These are phyloP conservation scores for Etheostoma nigrum DNA, from an alignment of 2,797 vertebrate species.

Conservation along the genomic window DNA sequence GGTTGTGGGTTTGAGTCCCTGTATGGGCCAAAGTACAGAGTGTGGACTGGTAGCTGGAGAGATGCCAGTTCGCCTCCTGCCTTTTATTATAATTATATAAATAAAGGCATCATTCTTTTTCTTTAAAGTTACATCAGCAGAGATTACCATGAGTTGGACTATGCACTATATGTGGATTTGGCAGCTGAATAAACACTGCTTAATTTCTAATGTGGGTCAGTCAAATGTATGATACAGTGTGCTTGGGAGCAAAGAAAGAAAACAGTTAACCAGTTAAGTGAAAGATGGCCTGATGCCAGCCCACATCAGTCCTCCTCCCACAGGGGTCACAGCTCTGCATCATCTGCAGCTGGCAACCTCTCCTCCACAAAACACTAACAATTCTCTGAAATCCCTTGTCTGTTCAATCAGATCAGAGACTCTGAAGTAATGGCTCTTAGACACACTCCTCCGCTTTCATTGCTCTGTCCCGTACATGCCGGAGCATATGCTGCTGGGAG, in stretches of 20 bases:
- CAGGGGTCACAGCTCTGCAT: slow-evolving; percentile 45
- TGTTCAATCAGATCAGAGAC: slow-evolving; percentile 56
- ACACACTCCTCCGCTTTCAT: slow-evolving; percentile 17
- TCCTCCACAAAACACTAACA: slow-evolving; percentile 49
- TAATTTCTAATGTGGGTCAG: slow-evolving; percentile 27
- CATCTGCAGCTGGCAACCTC: slow-evolving; percentile 56
- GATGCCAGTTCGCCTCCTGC: too few species aligned
- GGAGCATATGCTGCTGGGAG: slow-evolving; percentile 39
- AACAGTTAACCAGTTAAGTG: slow-evolving; percentile 23
- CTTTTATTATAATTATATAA: too few species aligned
- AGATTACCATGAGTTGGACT: slow-evolving; percentile 42
- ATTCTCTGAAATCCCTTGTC: slow-evolving; percentile 60
- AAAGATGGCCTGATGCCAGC: slow-evolving; percentile 32
- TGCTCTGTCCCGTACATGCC: slow-evolving; percentile 10
- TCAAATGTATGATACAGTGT: slow-evolving; percentile 27
- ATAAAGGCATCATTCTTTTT: slow-evolving; percentile 16
- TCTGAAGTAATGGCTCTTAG: slow-evolving; percentile 45
- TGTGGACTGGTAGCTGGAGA: too few species aligned
- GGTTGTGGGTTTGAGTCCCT: too few species aligned
- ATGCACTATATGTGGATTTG: slow-evolving; percentile 28
- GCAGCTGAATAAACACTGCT: slow-evolving; percentile 36
- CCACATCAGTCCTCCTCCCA: slow-evolving; percentile 55
- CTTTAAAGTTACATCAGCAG: slow-evolving; percentile 35
- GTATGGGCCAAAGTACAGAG: too few species aligned
- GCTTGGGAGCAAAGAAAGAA: slow-evolving; percentile 6